Base-by-base conservation (phyloP, 1,140 invertebrate genomes). In the Plutomurus gul region DNA sequence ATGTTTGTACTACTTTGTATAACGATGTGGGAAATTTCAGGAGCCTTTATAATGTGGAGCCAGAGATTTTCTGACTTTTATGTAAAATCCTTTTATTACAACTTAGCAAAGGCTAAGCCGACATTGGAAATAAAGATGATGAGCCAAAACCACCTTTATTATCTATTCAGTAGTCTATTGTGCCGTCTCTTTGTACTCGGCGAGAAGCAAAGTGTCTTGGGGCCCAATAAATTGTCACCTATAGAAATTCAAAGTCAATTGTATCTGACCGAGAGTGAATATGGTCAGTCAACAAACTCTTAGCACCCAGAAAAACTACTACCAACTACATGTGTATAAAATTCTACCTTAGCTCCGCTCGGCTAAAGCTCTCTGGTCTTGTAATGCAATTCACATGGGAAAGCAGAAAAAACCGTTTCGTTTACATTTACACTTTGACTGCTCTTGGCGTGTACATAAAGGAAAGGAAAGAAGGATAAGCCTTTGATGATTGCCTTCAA, bases 101-200 rank as follows among this genome's bases (percentile, higher is more conserved):
- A 65, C 16, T 33, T 65, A 11, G 56, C 30, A 65, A 65, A 65
- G 56, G 56, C 25, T 65, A 65, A 65, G 56, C 56, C 56, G 56
- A 65, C 56, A 36, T 0, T 27, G 27, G 33, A 36, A 65, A 36
- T 65, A 36, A 65, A n/a, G 56, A 65, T 25, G 56, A 65, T 65
- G 56, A 36, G 56, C 27, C 56, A 65, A 65, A 33, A 33, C 25
- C 13, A 65, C 56, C 36, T 33, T 65, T 65, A 30, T 33, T 65
- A 65, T 27, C 56, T 51, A 51, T 51, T 51, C 47, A 51, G 10
- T 22, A 51, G 20, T 51, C 47, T 51, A 51, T 51, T 51, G 47
- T 51, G 25, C 47, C 25, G 30, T 25, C 18, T 65, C 56, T 65
- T 33, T 65, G 56, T 65, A 30, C 6, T 16, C 3, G 8, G 27